Percentiles rank a stretch among this genome's conserved stretches.
Evolutionary conservation across 2,888 invertebrate species (phyloP).

Genomic region (Steinernema carpocapsae): DNA sequence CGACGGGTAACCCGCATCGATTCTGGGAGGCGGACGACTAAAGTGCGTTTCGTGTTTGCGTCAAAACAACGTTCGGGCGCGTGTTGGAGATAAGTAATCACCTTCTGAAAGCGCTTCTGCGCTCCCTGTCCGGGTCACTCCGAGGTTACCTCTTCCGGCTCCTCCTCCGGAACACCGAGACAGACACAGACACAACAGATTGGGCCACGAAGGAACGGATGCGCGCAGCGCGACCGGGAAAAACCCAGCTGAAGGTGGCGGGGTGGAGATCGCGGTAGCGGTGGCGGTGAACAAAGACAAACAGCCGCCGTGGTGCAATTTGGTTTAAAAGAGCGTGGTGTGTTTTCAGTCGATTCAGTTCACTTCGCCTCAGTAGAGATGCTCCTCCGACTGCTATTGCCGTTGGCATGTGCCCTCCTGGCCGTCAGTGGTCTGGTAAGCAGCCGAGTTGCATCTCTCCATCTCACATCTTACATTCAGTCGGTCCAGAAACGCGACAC

Average conservation of each 20-base stretch:
- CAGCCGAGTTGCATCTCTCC: no score
- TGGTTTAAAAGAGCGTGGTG: conserved; percentile 30
- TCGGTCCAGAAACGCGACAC: conserved; percentile 7
- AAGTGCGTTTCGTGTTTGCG: conserved; percentile 26
- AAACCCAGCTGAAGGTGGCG: conserved; percentile 19
- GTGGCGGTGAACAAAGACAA: conserved; percentile 12
- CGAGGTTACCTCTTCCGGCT: not conserved
- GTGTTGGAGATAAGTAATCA: not conserved
- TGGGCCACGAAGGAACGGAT: conserved; percentile 1
- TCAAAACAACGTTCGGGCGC: conserved; percentile 14
- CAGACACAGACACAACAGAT: not conserved
- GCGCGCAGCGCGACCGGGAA: conserved; percentile 8
- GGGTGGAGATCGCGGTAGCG: not conserved
- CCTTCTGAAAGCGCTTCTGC: not conserved
- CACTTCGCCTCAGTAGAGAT: conserved; percentile 13
- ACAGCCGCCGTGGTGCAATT: conserved; percentile 31
- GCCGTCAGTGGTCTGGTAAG: conserved; percentile 3
- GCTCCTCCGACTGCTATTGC: conserved; percentile 6
- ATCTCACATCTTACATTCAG: no score
- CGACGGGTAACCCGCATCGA: conserved; percentile 10
- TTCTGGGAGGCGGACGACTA: not conserved
- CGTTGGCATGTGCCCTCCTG: conserved; percentile 9
- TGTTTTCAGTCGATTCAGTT: conserved; percentile 34
- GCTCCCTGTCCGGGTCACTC: conserved; percentile 26
- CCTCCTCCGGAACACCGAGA: not conserved